Conservation (phyloP, 1,140 invertebrate species). For the Oncopeltus fasciatus region DNA sequence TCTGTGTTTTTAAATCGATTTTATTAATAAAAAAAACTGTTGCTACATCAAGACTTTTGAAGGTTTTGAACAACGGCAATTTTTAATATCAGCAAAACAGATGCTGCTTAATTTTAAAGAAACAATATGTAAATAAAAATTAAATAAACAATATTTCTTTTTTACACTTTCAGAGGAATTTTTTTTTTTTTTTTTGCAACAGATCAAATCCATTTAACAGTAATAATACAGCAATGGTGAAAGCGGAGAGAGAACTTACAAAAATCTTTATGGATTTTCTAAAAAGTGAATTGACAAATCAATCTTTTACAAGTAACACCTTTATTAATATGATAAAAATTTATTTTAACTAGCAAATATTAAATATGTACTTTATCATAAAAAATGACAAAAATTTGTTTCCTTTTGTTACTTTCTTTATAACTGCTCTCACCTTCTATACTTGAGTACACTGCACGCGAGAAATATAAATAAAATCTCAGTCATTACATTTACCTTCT, state of each 20-base stretch:
- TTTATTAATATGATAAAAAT: conserved; percentile 12
- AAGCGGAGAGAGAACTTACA: conserved; percentile 1
- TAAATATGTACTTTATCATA: not conserved
- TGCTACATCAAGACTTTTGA: conserved; percentile 6
- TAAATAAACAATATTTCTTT: not conserved
- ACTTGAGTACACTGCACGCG: not conserved
- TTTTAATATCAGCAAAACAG: not conserved
- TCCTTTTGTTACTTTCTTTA: not conserved
- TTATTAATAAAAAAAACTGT: conserved; percentile 3
- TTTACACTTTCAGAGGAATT: conserved; percentile 7
- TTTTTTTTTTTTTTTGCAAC: not conserved
- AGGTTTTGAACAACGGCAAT: conserved; percentile 8
- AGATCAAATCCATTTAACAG: conserved; percentile 5
- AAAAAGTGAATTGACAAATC: conserved; percentile 12
- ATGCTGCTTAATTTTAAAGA: conserved; percentile 7
- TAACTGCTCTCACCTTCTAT: conserved; percentile 9
- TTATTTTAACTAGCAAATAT: conserved; percentile 11
- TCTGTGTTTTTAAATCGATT: not conserved
- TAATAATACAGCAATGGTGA: conserved; percentile 12
- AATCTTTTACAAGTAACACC: conserved; percentile 11
- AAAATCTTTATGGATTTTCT: conserved; percentile 2
- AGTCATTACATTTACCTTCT: not conserved
- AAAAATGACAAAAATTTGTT: conserved; percentile 4
- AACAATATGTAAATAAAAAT: not conserved
- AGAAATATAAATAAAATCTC: conserved; percentile 7